Evolutionary conservation across 1,140 invertebrate species (phyloP), one percentile per base, ranked within the genome.

Genomic region (Mya arenaria): DNA sequence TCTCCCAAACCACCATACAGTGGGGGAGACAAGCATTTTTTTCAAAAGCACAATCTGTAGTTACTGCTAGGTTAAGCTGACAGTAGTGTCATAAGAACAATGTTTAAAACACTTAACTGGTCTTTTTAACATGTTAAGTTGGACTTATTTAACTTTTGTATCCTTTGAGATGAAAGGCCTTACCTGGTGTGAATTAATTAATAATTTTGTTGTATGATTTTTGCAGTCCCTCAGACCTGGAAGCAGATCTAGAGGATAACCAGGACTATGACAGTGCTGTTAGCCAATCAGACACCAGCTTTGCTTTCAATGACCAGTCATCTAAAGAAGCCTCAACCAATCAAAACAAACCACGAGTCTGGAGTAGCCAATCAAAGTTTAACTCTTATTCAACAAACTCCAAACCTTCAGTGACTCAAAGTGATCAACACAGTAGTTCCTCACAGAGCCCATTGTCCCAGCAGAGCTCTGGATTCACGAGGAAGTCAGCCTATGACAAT

Each of bases 201-300:
- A n/a, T n/a, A n/a, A n/a, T n/a, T n/a, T n/a, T n/a, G n/a, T n/a
- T n/a, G n/a, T n/a, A n/a, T n/a, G n/a, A n/a, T n/a, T n/a, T 63
- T 89, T 91, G 28, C 81, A 93, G 94, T 90, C 94, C 94, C 60
- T 95, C 94, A 75, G 95, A 95, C 89, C 89, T 95, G 39, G 95
- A 95, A 84, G 95, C 95, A 37, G 95, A 95, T 86, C 93, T 95
- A 82, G 95, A 95, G 87, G 95, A 95, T 87, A 94, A 94, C 88
- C 92, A 93, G 84, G 93, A 94, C 84, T 93, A 93, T 84, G 92
- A 93, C 82, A 93, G 92, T 65, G 92, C 88, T 60, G 92, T 90
- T 78, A 93, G 91, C 84, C 92, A 90, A 82, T 91, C 91, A 63
- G 91, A 92, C 68, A 90, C 89, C 30, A 92, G 92, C 78, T 86